Evolutionary conservation across 2,888 invertebrate species (phyloP), one percentile per base, ranked within the genome.

Genomic region (Andrena camellia): DNA sequence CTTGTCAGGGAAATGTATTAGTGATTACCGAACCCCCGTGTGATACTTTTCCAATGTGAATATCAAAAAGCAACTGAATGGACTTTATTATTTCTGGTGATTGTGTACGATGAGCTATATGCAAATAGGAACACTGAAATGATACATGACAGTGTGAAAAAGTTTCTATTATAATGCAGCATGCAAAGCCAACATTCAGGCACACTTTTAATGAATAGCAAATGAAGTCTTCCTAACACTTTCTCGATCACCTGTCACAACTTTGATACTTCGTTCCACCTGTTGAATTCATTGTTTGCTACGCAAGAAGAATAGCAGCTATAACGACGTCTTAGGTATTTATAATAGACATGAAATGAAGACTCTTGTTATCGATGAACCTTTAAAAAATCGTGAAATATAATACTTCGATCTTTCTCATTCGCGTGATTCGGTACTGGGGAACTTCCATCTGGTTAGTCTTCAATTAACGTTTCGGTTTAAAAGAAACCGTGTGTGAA

Each of bases 241-340:
- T 42, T 42, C 33, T 31, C 20, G 31, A 76, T 85, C 83, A 85
- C 83, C 87, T 85, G 84, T 89, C 82, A 78, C 72, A 78, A 82
- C 62, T 69, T 74, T 59, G 77, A 85, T 87, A 84, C 83, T 88
- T 83, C 82, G 82, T 81, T 86, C 90, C 89, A 90, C 90, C 90
- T 90, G 90, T 90, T 90, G 90, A 90, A 85, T 86, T 81, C 73
- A 59, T 68, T 66, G 48, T 69, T 68, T 70, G 57, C 74, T 70
- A 78, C 35, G 7, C 17, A 81, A 74, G 60, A 77, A 77, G 66
- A 29, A 42, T 54, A 23, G 50, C 31, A 73, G 26, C 8, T 57
- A n/a, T 17, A 67, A 60, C 42, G 20, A 57, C 10, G 54, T 54
- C 35, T 42, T n/a, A 26, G 8, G 60, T 48, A 20, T 20, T 6